These are phyloP conservation scores for Macrobrachium rosenbergii DNA, from an alignment of 1,140 invertebrate genomes.

Conservation along the genomic window DNA sequence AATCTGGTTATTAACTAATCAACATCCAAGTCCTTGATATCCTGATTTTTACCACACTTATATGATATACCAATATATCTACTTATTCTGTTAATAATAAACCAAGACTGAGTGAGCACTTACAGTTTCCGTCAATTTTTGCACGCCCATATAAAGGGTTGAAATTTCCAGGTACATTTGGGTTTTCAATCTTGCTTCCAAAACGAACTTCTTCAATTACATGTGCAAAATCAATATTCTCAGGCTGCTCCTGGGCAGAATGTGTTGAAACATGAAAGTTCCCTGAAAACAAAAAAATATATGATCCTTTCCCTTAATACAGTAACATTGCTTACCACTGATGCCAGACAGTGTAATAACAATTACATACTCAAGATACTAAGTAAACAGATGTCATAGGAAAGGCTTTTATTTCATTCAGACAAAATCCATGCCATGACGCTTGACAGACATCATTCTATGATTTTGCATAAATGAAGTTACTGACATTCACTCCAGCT, in stretches of 20 bases:
- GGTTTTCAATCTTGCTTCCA: constrained; percentile 71
- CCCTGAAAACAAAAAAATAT: constrained; percentile 70
- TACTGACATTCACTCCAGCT: no score
- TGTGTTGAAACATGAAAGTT: constrained; percentile 80
- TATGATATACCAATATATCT: background rate
- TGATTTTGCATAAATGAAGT: background rate
- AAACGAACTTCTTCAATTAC: constrained; percentile 75
- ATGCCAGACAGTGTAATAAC: no score
- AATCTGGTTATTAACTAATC: no score
- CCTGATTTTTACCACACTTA: background rate
- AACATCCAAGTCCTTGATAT: no score
- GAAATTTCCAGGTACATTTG: constrained; percentile 72
- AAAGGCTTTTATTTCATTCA: no score
- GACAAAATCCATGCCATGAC: background rate
- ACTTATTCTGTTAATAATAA: background rate
- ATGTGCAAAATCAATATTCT: constrained; percentile 76
- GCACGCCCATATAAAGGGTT: constrained; percentile 72
- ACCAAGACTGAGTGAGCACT: constrained; percentile 42
- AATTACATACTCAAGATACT: no score
- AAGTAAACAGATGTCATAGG: no score
- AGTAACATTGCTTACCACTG: no score
- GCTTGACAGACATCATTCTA: background rate
- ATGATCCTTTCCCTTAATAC: background rate
- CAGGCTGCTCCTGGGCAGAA: constrained; percentile 73
- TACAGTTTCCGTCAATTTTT: constrained; percentile 70